Conservation (phyloP, 2,797 vertebrate genomes). For the Geotrypetes seraphini region DNA sequence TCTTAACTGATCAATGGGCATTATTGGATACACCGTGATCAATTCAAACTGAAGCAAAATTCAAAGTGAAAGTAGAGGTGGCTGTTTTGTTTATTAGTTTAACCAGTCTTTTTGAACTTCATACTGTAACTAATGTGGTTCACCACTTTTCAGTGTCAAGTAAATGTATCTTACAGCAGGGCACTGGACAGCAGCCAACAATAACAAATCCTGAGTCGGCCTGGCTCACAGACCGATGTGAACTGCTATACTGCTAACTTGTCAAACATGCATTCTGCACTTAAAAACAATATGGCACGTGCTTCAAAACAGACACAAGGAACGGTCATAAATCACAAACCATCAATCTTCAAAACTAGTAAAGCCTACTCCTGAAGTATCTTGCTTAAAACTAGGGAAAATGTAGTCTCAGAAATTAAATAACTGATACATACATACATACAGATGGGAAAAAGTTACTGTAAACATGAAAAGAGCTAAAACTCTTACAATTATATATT, state of each 20-base stretch:
- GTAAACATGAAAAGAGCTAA: too few species aligned
- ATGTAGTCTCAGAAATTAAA: too few species aligned
- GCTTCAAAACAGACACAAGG: constrained; percentile 22
- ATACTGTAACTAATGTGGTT: constrained; percentile 41
- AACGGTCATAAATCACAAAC: constrained; percentile 21
- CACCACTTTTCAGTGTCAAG: constrained; percentile 47
- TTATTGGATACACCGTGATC: too few species aligned
- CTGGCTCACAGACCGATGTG: constrained; percentile 14
- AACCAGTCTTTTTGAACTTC: constrained; percentile 43
- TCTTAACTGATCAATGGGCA: too few species aligned
- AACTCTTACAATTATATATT: too few species aligned
- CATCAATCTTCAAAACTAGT: constrained; percentile 14
- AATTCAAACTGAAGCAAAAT: too few species aligned
- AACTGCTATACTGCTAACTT: constrained; percentile 35
- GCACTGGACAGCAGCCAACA: constrained; percentile 46
- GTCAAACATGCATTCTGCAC: constrained; percentile 40
- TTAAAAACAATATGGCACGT: constrained; percentile 36
- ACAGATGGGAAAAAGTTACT: too few species aligned
- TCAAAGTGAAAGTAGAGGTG: constrained; percentile 48
- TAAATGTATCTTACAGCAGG: constrained; percentile 47
- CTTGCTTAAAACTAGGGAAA: constrained; percentile 13
- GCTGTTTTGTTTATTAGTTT: constrained; percentile 51
- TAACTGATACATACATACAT: too few species aligned
- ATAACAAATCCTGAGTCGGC: constrained; percentile 41
- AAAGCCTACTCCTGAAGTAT: background rate